These are phyloP conservation scores for Adelosebastes latens DNA, from an alignment of 2,797 vertebrate species.

Conservation along the genomic window DNA sequence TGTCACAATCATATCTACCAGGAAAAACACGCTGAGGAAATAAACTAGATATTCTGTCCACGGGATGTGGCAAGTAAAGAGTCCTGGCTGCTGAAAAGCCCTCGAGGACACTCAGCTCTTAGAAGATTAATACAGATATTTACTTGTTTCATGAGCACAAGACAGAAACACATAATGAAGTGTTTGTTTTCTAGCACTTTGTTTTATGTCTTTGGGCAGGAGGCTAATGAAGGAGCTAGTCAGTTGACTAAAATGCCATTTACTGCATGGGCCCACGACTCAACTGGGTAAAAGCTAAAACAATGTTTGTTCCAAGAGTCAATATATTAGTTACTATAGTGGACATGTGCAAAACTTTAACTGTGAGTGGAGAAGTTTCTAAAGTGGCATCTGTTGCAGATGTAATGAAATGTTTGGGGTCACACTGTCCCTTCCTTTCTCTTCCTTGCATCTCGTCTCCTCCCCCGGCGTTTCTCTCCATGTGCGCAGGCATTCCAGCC, in stretches of 20 bases:
- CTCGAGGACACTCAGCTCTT: slow-evolving; percentile 8
- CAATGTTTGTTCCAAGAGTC: not conserved
- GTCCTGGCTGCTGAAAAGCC: slow-evolving; percentile 15
- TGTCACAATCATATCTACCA: slow-evolving; percentile 54
- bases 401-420: slow-evolving; percentile 43
- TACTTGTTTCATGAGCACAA: slow-evolving; percentile 44
- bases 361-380: not conserved
- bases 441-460: slow-evolving; percentile 33
- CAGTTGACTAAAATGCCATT: slow-evolving; percentile 52
- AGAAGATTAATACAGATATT: slow-evolving; percentile 12
- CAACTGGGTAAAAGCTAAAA: not conserved
- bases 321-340: not conserved
- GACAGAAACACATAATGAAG: slow-evolving; percentile 58
- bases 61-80: slow-evolving; percentile 13
- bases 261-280: not conserved
- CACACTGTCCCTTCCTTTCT: slow-evolving; percentile 51
- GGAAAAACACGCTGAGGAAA: slow-evolving; percentile 41
- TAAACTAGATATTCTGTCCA: slow-evolving; percentile 29
- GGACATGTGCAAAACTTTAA: not conserved
- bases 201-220: slow-evolving; percentile 17
- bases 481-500: slow-evolving; percentile 78
- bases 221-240: slow-evolving; percentile 44
- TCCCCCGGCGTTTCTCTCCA: slow-evolving; percentile 48
- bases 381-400: not conserved
- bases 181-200: slow-evolving; percentile 23